Base-by-base conservation (phyloP, 2,797 vertebrate species). In the Garrulus glandarius region DNA sequence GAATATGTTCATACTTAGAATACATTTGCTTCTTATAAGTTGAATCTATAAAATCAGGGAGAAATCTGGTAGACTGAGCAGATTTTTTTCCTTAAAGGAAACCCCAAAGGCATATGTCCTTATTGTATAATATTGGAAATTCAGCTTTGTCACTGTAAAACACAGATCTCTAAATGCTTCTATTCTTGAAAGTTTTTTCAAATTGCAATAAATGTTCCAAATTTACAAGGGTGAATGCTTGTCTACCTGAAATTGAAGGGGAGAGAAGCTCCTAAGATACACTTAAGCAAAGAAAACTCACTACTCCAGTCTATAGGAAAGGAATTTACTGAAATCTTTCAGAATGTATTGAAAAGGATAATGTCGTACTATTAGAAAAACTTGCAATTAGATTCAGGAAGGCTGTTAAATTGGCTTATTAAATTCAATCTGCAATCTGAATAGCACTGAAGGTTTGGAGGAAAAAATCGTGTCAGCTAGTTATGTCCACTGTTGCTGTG, bases 401-500 rank as follows among this genome's bases (percentile, higher is more conserved):
- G 87, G 72, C n/a, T 94, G 84, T 79, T 95, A 69, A 56, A 96
- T 84, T 92, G 91, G 72, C 50, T 95, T 84, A 96, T 97, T 97
- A 97, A 96, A 97, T 96, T 94, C 93, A 92, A 50, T 96, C 81
- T 96, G 83, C 79, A 81, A 49, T 84, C 68, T 92, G 71, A 96
- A 78, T 72, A 57, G 34, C 60, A 82, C 80, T 72, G 70, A 95
- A 90, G 77, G n/a, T 89, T 75, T 92, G 80, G 56, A 77, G 55
- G 56, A 80, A 88, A 92, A 92, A 89, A 87, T 2, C 47, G 53
- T 96, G 84, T 80, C 75, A 96, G 80, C 92, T 87, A 80, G 69
- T 56, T 64, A 91, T 90, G 84, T 59, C 95, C 89, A 93, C 87
- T 84, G 95, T 98, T 96, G 93, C 96, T 97, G 91, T 97, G 97